Conservation (phyloP, 2,113 vertebrate species). For the Ptilonorhynchus violaceus region DNA sequence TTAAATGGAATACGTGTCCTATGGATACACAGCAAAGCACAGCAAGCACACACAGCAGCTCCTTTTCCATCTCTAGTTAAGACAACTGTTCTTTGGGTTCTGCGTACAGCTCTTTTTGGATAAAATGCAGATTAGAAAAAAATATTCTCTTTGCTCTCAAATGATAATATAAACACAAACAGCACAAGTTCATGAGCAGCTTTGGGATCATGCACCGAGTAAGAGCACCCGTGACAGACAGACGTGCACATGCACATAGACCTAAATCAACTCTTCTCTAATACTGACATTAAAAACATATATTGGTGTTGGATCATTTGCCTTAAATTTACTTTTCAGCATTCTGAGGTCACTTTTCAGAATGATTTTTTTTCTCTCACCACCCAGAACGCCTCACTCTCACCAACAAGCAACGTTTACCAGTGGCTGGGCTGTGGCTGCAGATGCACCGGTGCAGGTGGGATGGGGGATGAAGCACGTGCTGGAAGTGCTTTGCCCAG, state of each 20-base stretch:
- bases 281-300: not conserved
- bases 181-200: not conserved
- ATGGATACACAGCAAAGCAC: not conserved
- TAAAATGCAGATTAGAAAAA: not conserved
- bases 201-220: not conserved
- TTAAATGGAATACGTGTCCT: fast-evolving
- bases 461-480: fast-evolving
- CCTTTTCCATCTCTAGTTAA: not conserved
- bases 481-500: not conserved
- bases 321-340: not conserved
- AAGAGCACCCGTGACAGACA: not conserved
- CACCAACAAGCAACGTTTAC: fast-evolving
- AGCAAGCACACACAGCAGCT: not conserved
- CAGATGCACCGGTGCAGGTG: fast-evolving
- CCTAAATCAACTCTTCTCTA: not conserved
- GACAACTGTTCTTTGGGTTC: not conserved
- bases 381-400: not conserved
- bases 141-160: not conserved
- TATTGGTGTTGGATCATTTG: not conserved
- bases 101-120: not conserved
- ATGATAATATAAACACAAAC: not conserved
- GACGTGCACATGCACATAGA: not conserved
- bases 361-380: not conserved
- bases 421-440: not conserved
- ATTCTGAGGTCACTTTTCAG: not conserved